Conservation (phyloP, 2,888 invertebrate genomes). For the Platerodrilus igneus region DNA sequence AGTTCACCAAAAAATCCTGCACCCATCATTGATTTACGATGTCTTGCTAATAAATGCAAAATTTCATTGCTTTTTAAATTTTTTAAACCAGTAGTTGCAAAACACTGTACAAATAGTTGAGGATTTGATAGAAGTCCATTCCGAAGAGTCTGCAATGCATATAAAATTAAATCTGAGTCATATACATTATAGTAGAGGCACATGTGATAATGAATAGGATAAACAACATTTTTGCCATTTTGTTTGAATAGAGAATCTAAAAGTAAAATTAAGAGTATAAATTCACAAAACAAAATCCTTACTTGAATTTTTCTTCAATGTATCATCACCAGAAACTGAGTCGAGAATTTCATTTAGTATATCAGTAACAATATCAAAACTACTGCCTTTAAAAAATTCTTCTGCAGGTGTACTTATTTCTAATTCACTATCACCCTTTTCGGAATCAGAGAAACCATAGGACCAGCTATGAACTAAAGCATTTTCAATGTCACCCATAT, state of each 20-base stretch:
- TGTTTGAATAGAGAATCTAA: constrained; percentile 12
- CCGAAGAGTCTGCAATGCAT: constrained; percentile 69
- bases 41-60: constrained; percentile 63
- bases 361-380: constrained; percentile 51
- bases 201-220: constrained; percentile 79
- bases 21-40: constrained; percentile 75
- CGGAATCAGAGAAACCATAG: constrained; percentile 47
- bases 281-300: constrained; percentile 6
- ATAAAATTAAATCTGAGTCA: constrained; percentile 68
- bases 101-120: constrained; percentile 66
- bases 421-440: constrained; percentile 47
- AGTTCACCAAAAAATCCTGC: constrained; percentile 61
- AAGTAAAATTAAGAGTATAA: constrained; percentile 3
- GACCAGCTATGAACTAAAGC: constrained; percentile 57
- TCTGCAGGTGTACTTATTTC: constrained; percentile 62
- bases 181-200: constrained; percentile 75
- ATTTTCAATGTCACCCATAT: constrained; percentile 46
- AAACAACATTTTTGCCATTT: constrained; percentile 49
- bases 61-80: constrained; percentile 52
- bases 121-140: constrained; percentile 68
- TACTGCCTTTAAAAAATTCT: constrained; percentile 57
- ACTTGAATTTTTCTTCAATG: no score
- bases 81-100: constrained; percentile 69
- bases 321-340: constrained; percentile 46
- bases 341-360: constrained; percentile 58